Base-by-base conservation (phyloP, 2,113 vertebrate species). In the Salvator merianae region DNA sequence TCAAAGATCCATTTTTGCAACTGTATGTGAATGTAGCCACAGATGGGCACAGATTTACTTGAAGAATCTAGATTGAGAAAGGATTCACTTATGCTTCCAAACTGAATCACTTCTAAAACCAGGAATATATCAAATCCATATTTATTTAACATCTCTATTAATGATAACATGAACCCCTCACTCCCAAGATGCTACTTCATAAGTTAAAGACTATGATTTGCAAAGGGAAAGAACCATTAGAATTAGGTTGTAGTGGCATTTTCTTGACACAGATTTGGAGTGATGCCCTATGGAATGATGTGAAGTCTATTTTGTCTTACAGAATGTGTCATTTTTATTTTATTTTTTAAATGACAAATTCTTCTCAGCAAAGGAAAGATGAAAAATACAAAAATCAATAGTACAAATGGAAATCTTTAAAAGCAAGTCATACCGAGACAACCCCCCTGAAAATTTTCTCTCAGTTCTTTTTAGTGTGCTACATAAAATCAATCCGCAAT, bases 401-500 rank as follows among this genome's bases (percentile, higher is more conserved):
- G 92, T 87, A 94, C 92, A 92, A 94, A 92, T 92, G 14, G 91
- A 93, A 95, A 94, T 94, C n/a, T 91, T 95, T 94, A 89, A 86
- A 86, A 94, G 89, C 85, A 92, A 90, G 43, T 88, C 93, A 92
- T 83, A 90, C 88, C 81, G 93, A 94, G 93, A 34, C 81, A 91
- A 93, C 94, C 90, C 84, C 93, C 89, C 72, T 85, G 69, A 92
- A 93, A 69, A 95, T 94, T 89, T 86, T 91, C 71, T 81, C 91
- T 89, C 84, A 90, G 82, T 91, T 89, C 92, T 94, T 95, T 91
- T 93, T 93, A 95, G 87, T 88, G 91, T 91, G 93, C 91, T 94
- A 92, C 93, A 94, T 90, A 95, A 95, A 96, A 96, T 96, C 94
- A 96, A 96, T 96, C 93, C 94, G 66, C 87, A 78, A 65, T 92